Conservation (phyloP, 2,797 vertebrate species). For the Benthosema pterotum region DNA sequence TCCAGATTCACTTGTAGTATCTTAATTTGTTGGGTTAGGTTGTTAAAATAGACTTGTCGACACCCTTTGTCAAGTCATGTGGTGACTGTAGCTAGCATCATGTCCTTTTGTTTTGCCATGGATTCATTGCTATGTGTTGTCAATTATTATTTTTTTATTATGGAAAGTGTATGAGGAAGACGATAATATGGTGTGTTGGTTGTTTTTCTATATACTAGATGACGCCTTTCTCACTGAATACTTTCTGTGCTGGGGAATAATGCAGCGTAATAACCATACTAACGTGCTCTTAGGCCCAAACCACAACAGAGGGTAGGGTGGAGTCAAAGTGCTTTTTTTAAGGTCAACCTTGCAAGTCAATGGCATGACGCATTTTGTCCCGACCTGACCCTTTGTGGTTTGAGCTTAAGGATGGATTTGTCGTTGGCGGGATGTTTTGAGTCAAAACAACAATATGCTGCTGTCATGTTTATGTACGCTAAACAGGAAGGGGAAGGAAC, state of each 20-base stretch:
- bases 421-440: too few relatives aligned
- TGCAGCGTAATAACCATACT: too few relatives aligned
- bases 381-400: too few relatives aligned
- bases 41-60: constrained; percentile 40
- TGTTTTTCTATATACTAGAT: constrained; percentile 45
- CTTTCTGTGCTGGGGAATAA: not conserved
- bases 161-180: constrained; percentile 51
- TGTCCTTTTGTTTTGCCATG: constrained; percentile 32
- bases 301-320: too few relatives aligned
- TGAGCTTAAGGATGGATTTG: too few relatives aligned
- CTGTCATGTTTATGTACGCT: too few relatives aligned
- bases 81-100: constrained; percentile 19
- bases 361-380: too few relatives aligned
- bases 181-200: constrained; percentile 50
- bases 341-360: too few relatives aligned
- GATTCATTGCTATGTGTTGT: constrained; percentile 47
- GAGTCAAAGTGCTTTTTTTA: too few relatives aligned
- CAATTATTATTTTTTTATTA: constrained; percentile 44
- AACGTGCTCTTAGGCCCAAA: too few relatives aligned
- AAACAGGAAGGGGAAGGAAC: too few relatives aligned
- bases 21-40: constrained; percentile 37
- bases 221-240: constrained; percentile 44
- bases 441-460: too few relatives aligned
- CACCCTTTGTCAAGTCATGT: constrained; percentile 39
- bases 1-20: constrained; percentile 51